Evolutionary conservation across 2,113 vertebrate genomes (phyloP).

Genomic region (Sula dactylatra): DNA sequence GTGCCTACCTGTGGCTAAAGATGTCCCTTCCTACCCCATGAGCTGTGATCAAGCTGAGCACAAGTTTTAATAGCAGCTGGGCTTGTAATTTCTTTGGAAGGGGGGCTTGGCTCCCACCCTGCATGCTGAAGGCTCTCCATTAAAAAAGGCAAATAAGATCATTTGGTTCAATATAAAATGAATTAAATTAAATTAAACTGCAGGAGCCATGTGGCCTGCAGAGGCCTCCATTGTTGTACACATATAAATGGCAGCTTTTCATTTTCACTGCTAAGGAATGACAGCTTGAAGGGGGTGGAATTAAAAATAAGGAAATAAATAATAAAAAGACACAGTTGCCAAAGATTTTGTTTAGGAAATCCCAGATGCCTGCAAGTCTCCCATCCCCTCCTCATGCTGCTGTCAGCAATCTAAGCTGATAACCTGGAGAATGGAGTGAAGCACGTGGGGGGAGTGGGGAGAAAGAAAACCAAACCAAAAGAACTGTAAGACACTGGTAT

Average conservation of each 20-base stretch:
- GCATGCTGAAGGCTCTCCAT: slow-evolving; percentile 68
- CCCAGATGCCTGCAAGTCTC: slow-evolving; percentile 51
- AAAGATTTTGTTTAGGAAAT: slow-evolving; percentile 42
- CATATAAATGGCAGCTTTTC: slow-evolving; percentile 62
- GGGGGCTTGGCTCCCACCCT: slow-evolving; percentile 58
- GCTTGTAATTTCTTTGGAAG: slow-evolving; percentile 63
- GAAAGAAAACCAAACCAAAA: neutral
- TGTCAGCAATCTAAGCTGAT: neutral
- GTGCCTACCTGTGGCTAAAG: neutral
- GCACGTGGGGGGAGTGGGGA: too few relatives aligned
- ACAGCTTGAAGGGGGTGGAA: slow-evolving; percentile 79
- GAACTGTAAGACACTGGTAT: neutral
- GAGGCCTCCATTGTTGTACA: slow-evolving; percentile 67
- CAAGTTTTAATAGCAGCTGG: slow-evolving; percentile 65
- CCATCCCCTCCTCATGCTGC: slow-evolving; percentile 35
- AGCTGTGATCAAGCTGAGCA: neutral
- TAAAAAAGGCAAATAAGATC: slow-evolving; percentile 73
- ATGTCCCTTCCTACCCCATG: neutral
- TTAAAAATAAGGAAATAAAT: slow-evolving; percentile 64
- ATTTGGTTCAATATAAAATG: slow-evolving; percentile 80
- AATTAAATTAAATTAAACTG: slow-evolving; percentile 81
- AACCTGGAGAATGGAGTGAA: neutral
- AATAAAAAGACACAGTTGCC: neutral
- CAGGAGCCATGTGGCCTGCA: slow-evolving; percentile 74
- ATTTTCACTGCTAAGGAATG: slow-evolving; percentile 66